Base-by-base conservation (phyloP, 2,113 vertebrate species). In the Pseudorasbora parva region DNA sequence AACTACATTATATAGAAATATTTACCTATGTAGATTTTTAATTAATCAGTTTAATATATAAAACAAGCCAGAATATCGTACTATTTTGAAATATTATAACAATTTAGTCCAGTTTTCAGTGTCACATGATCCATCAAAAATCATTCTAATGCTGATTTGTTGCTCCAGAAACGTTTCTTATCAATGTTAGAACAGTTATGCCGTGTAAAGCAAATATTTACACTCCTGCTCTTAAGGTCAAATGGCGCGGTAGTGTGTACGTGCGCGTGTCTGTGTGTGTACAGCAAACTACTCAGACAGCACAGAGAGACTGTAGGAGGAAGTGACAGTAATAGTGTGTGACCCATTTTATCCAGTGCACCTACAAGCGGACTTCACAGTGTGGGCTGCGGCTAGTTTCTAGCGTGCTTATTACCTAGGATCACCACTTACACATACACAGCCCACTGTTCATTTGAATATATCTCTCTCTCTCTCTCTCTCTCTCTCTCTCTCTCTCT, bases 321-420 rank as follows among this genome's bases (percentile, higher is more conserved):
- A 23, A 43, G 51, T 45, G 27, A 82, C 76, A 49, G 71, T 69
- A 69, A 57, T 23, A 57, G 45, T 73, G 51, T 86, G 49, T 84
- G 87, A 86, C 84, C 81, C 37, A 86, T 73, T 87, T 89, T 82
- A 33, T n/a, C 49, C 12, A 49, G 68, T n/a, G 19, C 78, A 83
- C 76, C 71, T 83, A 83, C 82, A 71, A 57, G 76, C 60, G 71
- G 8, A 66, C 12, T 60, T 47, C 37, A 30, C 23, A 25, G 33
- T 21, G 6, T 23, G n/a, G 37, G 43, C 23, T 21, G 49, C 51
- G 25, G 27, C 2, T 2, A 47, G 45, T 41, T 15, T 56, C 10
- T 59, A n/a, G 33, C 1, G 51, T 77, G 54, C 54, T 25, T 37
- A 60, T 78, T 43, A 25, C 21, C n/a, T 27, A 59, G 3, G 21